phyloP scores from a whole-genome alignment of 2,113 vertebrate genomes.

The Apteryx mantelli region DNA sequence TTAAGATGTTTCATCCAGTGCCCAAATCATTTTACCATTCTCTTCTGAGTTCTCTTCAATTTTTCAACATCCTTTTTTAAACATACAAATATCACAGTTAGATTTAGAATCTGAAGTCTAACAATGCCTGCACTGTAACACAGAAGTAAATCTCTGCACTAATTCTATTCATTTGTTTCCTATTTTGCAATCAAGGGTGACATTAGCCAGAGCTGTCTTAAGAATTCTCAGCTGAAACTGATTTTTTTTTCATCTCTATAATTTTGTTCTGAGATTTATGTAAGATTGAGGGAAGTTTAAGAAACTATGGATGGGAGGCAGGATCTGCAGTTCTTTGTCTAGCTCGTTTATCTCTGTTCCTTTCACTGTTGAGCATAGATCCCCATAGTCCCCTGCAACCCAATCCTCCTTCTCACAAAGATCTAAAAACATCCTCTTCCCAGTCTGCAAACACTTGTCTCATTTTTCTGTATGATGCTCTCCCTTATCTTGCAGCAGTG shows the following conservation, averaged over 20 bases:
- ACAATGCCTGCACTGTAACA: not conserved
- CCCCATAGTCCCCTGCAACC: not conserved
- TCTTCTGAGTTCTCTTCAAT: not conserved
- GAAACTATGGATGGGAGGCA: not conserved
- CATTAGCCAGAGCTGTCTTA: not conserved
- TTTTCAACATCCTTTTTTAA: not conserved
- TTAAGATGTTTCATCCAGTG: not conserved
- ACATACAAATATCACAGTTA: not conserved
- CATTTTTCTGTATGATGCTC: not conserved
- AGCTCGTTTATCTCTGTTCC: not conserved
- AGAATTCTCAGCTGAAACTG: not conserved
- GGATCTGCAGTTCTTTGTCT: not conserved
- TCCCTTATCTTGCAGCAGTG: not conserved
- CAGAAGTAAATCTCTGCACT: not conserved
- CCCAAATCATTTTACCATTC: not conserved
- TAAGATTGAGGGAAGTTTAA: not conserved
- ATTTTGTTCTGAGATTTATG: not conserved
- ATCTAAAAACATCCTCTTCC: not conserved
- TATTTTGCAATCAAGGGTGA: not conserved
- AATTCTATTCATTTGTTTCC: not conserved
- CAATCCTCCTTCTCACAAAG: not conserved
- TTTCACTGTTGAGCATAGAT: not conserved
- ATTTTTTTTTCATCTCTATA: not conserved
- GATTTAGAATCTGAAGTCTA: not conserved
- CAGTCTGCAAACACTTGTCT: not conserved